A percentile compares a stretch with the other conserved stretches of the same genome.
These are phyloP conservation scores for Siphlonurus alternatus DNA, from an alignment of 2,888 invertebrate species.

Conservation along the genomic window DNA sequence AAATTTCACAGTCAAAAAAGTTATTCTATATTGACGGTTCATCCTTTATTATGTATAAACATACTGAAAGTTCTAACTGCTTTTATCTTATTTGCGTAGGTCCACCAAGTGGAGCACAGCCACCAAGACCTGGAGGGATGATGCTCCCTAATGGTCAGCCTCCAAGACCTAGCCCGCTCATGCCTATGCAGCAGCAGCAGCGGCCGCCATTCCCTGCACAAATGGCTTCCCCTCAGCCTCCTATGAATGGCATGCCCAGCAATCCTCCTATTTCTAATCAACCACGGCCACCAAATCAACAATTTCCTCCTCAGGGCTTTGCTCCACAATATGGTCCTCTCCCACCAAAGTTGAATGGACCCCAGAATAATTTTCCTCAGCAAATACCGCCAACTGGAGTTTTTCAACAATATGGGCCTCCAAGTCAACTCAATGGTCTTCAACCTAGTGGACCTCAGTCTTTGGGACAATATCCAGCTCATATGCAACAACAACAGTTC, in stretches of 20 bases:
- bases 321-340: background rate
- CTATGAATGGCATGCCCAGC: background rate
- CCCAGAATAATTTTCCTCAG: background rate
- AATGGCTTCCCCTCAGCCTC: background rate
- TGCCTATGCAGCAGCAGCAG: constrained; percentile 1
- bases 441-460: background rate
- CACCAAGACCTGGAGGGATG: background rate
- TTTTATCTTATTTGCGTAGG: background rate
- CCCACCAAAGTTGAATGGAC: background rate
- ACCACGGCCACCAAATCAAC: background rate
- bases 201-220: background rate
- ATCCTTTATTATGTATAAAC: too few species aligned
- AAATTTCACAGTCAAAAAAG: background rate
- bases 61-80: too few species aligned
- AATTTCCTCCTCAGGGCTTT: background rate
- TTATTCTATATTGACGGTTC: background rate
- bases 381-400: background rate
- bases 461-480: background rate
- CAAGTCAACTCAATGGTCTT: background rate
- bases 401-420: background rate
- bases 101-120: background rate
- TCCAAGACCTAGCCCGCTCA: background rate
- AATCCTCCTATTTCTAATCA: background rate
- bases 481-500: background rate
- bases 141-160: constrained; percentile 4